phyloP scores from a whole-genome alignment of 2,797 vertebrate species.

The Sphaeramia orbicularis region DNA sequence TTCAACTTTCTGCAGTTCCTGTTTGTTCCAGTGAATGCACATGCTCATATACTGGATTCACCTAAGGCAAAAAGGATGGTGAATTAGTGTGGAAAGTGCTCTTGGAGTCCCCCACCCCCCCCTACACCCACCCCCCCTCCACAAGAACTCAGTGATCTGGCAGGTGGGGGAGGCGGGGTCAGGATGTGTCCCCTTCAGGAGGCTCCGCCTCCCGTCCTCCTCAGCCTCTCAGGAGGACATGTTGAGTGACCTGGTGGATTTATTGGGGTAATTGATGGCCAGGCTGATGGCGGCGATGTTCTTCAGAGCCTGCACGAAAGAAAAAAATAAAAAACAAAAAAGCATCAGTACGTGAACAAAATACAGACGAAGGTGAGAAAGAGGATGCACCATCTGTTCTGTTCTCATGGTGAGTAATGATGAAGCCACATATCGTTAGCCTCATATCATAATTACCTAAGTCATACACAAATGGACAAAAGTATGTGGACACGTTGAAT shows the following conservation, averaged over 20 bases:
- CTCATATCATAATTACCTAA: too few species aligned
- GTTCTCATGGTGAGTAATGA: too few species aligned
- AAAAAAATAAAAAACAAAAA: conserved; percentile 4
- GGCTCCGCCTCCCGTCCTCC: conserved; percentile 11
- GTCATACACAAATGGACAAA: too few species aligned
- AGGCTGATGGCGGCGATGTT: conserved; percentile 99
- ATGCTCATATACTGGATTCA: conserved; percentile 72
- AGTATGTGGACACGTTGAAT: too few species aligned
- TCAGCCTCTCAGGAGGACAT: conserved; percentile 79
- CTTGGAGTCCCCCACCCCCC: too few species aligned
- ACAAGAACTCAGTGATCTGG: conserved; percentile 40
- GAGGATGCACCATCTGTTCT: too few species aligned
- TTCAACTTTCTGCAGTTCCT: conserved; percentile 44
- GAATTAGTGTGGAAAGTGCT: conserved; percentile 70
- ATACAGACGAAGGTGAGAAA: conserved; percentile 13
- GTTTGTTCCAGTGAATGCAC: conserved; percentile 67
- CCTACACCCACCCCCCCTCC: too few species aligned
- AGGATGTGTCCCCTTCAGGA: conserved; percentile 38
- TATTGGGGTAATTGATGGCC: conserved; percentile 98
- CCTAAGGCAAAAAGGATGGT: conserved; percentile 79
- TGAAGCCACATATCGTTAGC: too few species aligned
- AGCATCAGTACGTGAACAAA: conserved; percentile 20
- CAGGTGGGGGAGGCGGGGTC: conserved; percentile 47
- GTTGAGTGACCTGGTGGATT: conserved; percentile 94
- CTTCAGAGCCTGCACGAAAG: conserved; percentile 90